phyloP scores from a whole-genome alignment of 2,888 invertebrate species.

The Ormyrus nitidulus region DNA sequence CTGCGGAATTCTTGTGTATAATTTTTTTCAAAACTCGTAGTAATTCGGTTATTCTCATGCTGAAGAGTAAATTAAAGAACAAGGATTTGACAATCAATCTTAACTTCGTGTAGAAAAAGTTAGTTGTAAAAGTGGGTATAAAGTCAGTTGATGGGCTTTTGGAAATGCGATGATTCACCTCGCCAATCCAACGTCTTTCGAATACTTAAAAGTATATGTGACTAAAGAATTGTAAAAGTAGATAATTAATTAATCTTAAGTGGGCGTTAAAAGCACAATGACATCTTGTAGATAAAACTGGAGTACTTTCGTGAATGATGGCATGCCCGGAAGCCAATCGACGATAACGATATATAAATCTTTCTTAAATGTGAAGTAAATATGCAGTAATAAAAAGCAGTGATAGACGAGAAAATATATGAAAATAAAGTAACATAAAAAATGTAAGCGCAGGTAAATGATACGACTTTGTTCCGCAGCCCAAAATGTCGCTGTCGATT shows the following conservation, averaged over 20 bases:
- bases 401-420: no score
- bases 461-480: slow-evolving; percentile 46
- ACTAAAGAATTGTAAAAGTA: slow-evolving; percentile 13
- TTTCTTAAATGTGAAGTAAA: not conserved
- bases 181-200: slow-evolving; percentile 44
- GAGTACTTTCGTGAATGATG: not conserved
- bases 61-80: no score
- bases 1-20: slow-evolving; percentile 10
- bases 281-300: slow-evolving; percentile 19
- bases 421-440: not conserved
- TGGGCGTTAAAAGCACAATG: not conserved
- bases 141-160: not conserved
- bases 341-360: slow-evolving; percentile 2
- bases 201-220: slow-evolving; percentile 33
- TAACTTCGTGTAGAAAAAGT: no score
- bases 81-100: no score
- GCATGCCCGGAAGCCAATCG: slow-evolving; percentile 11
- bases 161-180: slow-evolving; percentile 25
- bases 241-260: slow-evolving; percentile 33
- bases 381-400: not conserved
- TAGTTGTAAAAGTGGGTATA: no score
- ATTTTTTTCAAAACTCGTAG: no score
- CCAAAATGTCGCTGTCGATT: slow-evolving; percentile 58
- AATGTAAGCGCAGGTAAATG: not conserved
- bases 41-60: no score